Evolutionary conservation across 2,113 vertebrate genomes (phyloP), one percentile per base, ranked within the genome.

Genomic region (Sinosuthora webbiana): DNA sequence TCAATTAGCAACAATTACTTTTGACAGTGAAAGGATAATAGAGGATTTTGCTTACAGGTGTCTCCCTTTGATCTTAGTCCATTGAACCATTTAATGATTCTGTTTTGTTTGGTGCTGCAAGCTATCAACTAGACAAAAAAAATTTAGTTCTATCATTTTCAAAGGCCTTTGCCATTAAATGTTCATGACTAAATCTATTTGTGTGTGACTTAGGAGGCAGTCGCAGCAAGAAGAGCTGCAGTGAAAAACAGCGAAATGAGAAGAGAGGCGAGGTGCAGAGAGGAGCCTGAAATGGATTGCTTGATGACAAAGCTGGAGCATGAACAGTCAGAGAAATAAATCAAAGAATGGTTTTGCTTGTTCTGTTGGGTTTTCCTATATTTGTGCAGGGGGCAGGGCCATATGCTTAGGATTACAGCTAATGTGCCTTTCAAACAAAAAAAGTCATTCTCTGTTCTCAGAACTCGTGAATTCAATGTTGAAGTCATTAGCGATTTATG

Each of bases 1-100:
- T 92, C 90, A 94, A 85, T 97, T 97, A 96, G 93, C 82, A 93
- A 74, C 79, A 96, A 96, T 95, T 93, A 95, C 76, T 93, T 95
- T 84, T 87, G 88, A 90, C 94, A 93, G 90, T 89, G 88, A 93
- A 94, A 83, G 71, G 90, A 81, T 90, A 95, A 95, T 64, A 83
- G 88, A 95, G 71, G 77, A 90, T 93, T 92, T 90, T 92, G 50
- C 90, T 96, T 64, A 71, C 60, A 95, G 84, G 78, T 97, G 89
- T 79, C 89, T 91, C 55, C 44, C 83, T 97, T 96, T 95, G 93
- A 95, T 96, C 93, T 93, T 71, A 68, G 76, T 56, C 68, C 56
- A 92, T 64, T 81, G 92, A 94, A 81, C 59, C 60, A 24, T 84
- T 94, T 93, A 95, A 96, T 74, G 83, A 84, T 89, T 91, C 86